Conservation (phyloP, 2,113 vertebrate genomes). For the Cyprinodon brontotheroides region DNA sequence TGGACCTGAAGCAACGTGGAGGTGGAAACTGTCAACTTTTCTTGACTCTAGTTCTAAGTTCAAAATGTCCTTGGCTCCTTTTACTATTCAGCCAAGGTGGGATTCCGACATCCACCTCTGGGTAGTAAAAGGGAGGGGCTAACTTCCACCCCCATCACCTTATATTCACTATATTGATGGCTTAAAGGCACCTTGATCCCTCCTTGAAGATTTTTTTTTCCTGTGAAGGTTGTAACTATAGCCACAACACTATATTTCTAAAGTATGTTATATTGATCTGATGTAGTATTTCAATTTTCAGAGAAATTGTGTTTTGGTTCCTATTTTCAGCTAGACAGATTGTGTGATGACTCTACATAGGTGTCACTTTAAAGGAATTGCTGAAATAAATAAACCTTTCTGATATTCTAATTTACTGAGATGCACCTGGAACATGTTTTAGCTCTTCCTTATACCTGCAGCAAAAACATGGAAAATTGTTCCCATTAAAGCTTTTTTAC, state of each 20-base stretch:
- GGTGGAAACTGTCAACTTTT: too few species aligned
- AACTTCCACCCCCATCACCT: not conserved
- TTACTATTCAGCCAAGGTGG: not conserved
- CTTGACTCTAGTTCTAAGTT: too few species aligned
- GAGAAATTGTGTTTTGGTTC: not conserved
- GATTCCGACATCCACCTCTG: too few species aligned
- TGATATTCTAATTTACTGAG: not conserved
- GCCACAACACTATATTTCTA: not conserved
- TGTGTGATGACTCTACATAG: not conserved
- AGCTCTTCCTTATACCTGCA: not conserved
- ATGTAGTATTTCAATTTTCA: not conserved
- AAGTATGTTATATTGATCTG: not conserved
- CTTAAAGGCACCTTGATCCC: not conserved
- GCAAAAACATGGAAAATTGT: not conserved
- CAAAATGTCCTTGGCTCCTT: too few species aligned
- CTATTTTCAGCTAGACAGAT: not conserved
- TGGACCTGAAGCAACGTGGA: too few species aligned
- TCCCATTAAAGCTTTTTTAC: conserved; percentile 1
- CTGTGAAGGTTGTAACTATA: not conserved
- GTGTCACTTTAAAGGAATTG: not conserved
- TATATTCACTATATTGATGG: not conserved
- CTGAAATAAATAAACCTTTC: not conserved
- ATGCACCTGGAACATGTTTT: too few species aligned
- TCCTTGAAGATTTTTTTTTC: not conserved
- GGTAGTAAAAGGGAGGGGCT: not conserved